Evolutionary conservation across 1,140 invertebrate species (phyloP).

Genomic region (Drosophila ambigua): DNA sequence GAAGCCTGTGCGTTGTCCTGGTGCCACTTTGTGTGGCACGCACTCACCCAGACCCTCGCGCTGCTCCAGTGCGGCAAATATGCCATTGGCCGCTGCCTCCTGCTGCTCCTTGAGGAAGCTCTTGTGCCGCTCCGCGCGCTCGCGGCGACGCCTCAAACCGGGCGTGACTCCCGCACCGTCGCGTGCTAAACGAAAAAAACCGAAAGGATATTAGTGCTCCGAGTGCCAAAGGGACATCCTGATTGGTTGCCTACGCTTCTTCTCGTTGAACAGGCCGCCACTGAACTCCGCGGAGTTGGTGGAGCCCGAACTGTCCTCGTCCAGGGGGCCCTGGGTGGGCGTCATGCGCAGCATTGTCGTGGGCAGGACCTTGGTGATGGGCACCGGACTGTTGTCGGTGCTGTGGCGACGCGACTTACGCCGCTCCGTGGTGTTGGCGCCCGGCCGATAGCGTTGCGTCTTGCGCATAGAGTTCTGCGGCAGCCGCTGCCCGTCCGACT

Average conservation of each 20-base stretch:
- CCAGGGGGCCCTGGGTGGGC: conserved; percentile 77
- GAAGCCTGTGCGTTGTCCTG: neutral
- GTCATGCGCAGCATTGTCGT: conserved; percentile 68
- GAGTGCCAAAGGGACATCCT: no score
- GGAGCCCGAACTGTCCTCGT: conserved; percentile 83
- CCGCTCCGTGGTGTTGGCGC: conserved; percentile 87
- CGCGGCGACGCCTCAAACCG: conserved; percentile 88
- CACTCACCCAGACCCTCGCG: conserved; percentile 84
- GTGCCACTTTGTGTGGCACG: no score
- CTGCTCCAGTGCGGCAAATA: conserved; percentile 84
- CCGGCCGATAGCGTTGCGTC: conserved; percentile 88
- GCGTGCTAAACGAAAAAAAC: conserved; percentile 40
- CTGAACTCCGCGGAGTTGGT: conserved; percentile 78
- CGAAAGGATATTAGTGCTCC: neutral
- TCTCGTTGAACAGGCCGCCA: conserved; percentile 71
- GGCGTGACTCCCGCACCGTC: conserved; percentile 88
- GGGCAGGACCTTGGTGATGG: conserved; percentile 74
- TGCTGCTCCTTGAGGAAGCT: conserved; percentile 92
- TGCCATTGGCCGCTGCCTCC: conserved; percentile 86
- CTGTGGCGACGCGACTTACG: conserved; percentile 91
- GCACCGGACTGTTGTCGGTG: conserved; percentile 87
- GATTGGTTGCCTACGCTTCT: conserved; percentile 60
- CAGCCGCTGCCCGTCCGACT: conserved; percentile 83
- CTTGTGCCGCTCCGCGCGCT: conserved; percentile 91
- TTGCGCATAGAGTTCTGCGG: conserved; percentile 92